A percentile compares a stretch with the other conserved stretches of the same genome.
These are phyloP conservation scores for Dysmachus trigonus DNA, from an alignment of 2,888 invertebrate species.

Conservation along the genomic window DNA sequence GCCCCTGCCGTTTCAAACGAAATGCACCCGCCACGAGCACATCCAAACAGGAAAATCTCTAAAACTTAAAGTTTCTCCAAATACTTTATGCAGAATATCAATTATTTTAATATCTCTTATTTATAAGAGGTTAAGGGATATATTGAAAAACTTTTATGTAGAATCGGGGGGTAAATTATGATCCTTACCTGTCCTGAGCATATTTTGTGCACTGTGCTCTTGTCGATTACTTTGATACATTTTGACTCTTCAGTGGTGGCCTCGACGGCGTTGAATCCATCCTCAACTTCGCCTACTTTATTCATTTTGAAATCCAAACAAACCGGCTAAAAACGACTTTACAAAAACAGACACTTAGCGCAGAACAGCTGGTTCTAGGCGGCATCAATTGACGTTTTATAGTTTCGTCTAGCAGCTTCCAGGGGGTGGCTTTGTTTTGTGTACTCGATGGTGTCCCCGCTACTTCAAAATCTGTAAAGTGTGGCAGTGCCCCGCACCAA, in stretches of 20 bases:
- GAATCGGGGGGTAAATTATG: too few species aligned
- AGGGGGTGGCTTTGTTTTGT: not conserved
- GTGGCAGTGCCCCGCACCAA: not conserved
- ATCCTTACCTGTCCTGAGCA: slow-evolving; percentile 86
- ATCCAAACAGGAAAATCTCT: too few species aligned
- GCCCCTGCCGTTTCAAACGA: too few species aligned
- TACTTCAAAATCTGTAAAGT: not conserved
- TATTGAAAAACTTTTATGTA: too few species aligned
- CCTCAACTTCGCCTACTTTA: not conserved
- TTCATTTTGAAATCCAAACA: not conserved
- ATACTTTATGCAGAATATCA: too few species aligned
- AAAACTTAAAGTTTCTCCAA: too few species aligned
- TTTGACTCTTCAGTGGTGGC: slow-evolving; percentile 63
- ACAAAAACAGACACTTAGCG: not conserved
- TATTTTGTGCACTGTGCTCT: slow-evolving; percentile 81
- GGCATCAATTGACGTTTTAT: not conserved
- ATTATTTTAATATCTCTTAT: too few species aligned
- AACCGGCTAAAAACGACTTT: not conserved
- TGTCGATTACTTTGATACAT: slow-evolving; percentile 74
- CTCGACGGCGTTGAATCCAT: not conserved
- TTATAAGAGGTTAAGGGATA: too few species aligned
- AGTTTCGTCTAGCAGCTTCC: not conserved
- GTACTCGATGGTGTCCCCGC: not conserved
- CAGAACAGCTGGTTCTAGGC: not conserved
- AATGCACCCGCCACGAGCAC: too few species aligned